phyloP scores from a whole-genome alignment of 2,113 vertebrate genomes.

The Nibea albiflora region DNA sequence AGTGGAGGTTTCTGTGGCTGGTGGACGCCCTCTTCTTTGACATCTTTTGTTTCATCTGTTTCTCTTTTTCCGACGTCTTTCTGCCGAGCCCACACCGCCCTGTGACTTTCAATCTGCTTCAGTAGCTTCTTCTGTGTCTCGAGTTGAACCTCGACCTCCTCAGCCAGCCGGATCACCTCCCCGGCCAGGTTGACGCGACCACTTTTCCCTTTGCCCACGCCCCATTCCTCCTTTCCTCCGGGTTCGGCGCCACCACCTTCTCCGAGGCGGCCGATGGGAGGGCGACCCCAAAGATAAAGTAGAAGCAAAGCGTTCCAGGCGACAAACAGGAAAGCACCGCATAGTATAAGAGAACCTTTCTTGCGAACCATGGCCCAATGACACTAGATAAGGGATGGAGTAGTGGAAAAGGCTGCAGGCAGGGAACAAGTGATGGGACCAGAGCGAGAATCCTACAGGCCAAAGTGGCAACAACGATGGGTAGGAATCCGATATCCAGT shows the following conservation, averaged over 20 bases:
- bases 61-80: slow-evolving; percentile 76
- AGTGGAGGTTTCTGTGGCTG: slow-evolving; percentile 35
- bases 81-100: slow-evolving; percentile 81
- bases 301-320: slow-evolving; percentile 94
- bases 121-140: slow-evolving; percentile 90
- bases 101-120: slow-evolving; percentile 87
- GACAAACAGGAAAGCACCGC: slow-evolving; percentile 92
- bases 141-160: slow-evolving; percentile 88
- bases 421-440: slow-evolving; percentile 27
- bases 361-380: slow-evolving; percentile 92
- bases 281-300: slow-evolving; percentile 93
- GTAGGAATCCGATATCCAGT: slow-evolving; percentile 17
- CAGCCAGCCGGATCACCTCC: slow-evolving; percentile 87
- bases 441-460: slow-evolving; percentile 28
- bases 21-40: slow-evolving; percentile 19
- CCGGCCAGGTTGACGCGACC: slow-evolving; percentile 81
- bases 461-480: slow-evolving; percentile 26
- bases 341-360: slow-evolving; percentile 90
- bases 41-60: slow-evolving; percentile 24
- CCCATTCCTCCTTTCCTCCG: slow-evolving; percentile 83
- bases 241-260: slow-evolving; percentile 81
- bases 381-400: slow-evolving; percentile 59
- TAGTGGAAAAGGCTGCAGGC: slow-evolving; percentile 63
- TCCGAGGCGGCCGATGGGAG: slow-evolving; percentile 79
- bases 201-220: slow-evolving; percentile 58